These are phyloP conservation scores for Pissodes strobi DNA, from an alignment of 1,140 invertebrate species.

Conservation along the genomic window DNA sequence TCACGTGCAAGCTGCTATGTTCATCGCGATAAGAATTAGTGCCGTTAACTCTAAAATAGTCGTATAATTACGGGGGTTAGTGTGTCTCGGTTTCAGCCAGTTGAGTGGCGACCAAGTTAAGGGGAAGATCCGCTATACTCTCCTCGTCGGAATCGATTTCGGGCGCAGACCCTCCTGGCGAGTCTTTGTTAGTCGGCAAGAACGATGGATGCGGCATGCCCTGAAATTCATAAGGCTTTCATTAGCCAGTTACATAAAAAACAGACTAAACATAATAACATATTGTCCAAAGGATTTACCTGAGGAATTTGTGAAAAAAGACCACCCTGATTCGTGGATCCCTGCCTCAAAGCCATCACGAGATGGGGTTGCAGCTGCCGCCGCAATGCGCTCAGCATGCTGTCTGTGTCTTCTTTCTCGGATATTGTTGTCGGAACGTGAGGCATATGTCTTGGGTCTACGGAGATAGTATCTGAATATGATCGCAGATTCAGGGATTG, in stretches of 20 bases:
- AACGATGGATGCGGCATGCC: conserved; percentile 41
- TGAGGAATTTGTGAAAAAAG: conserved; percentile 22
- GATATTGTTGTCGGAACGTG: neutral
- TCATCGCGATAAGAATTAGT: conserved; percentile 10
- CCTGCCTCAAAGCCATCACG: conserved; percentile 54
- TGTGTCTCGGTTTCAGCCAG: conserved; percentile 53
- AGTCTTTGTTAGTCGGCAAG: conserved; percentile 43
- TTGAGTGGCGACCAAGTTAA: conserved; percentile 54
- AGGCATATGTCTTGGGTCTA: neutral
- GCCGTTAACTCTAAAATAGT: conserved; percentile 9
- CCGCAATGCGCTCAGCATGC: conserved; percentile 57
- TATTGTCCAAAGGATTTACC: too few relatives aligned
- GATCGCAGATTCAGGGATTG: neutral
- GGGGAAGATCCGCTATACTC: conserved; percentile 50
- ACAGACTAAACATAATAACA: too few relatives aligned
- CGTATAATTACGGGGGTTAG: conserved; percentile 29
- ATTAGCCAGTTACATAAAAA: too few relatives aligned
- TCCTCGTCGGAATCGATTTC: conserved; percentile 53
- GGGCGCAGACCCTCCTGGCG: conserved; percentile 41
- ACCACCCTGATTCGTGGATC: conserved; percentile 16
- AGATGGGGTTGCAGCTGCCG: conserved; percentile 58
- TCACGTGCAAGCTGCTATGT: too few relatives aligned
- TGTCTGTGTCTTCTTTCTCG: conserved; percentile 53
- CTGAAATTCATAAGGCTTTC: too few relatives aligned
- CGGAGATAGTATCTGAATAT: neutral